These are phyloP conservation scores for Ginglymostoma cirratum DNA, from an alignment of 2,113 vertebrate species.

Conservation along the genomic window DNA sequence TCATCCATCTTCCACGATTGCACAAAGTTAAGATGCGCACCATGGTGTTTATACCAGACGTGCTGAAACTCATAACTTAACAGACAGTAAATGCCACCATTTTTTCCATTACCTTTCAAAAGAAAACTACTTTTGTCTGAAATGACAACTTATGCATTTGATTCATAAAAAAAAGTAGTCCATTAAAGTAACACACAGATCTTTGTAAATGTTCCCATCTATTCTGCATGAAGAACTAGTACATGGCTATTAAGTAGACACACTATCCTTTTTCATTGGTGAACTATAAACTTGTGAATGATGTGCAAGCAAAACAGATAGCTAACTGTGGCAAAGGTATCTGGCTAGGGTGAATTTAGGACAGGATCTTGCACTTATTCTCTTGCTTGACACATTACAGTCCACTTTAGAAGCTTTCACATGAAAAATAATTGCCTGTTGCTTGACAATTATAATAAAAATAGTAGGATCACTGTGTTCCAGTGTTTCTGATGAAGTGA, in stretches of 20 bases:
- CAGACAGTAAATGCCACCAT: neutral
- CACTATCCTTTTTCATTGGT: neutral
- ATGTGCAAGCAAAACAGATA: neutral
- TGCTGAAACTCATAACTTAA: neutral
- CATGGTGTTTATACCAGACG: neutral
- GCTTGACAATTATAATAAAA: neutral
- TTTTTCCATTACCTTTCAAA: neutral
- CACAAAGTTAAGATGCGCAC: neutral
- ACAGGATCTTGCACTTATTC: neutral
- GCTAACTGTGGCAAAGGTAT: neutral
- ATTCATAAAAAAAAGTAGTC: neutral
- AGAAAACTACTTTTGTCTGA: neutral
- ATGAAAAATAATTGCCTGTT: neutral
- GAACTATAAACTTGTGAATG: neutral
- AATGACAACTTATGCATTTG: neutral
- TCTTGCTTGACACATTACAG: neutral
- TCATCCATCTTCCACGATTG: neutral
- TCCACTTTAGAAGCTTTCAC: neutral
- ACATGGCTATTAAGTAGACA: neutral
- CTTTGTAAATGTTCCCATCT: neutral
- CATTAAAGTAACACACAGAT: neutral
- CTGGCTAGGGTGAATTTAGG: neutral
- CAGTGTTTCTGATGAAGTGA: neutral
- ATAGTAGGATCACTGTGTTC: neutral
- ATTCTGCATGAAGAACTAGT: neutral